phyloP scores from a whole-genome alignment of 2,113 vertebrate species.

The Pimephales promelas region DNA sequence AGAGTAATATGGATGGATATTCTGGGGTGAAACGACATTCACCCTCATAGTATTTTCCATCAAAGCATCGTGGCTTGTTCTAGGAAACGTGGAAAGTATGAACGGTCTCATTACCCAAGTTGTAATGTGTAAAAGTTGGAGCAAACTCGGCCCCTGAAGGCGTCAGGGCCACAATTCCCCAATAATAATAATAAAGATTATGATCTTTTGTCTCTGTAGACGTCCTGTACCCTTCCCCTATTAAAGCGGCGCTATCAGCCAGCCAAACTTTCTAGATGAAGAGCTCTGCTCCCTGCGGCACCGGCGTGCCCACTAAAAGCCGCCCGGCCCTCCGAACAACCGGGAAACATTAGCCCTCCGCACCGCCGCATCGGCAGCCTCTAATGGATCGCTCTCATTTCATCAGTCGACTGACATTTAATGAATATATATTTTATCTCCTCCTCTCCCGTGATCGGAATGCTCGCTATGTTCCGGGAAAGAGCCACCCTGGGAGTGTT shows the following conservation, averaged over 20 bases:
- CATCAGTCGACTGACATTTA: constrained; percentile 85
- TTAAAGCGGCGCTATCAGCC: constrained; percentile 62
- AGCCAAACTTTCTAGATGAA: constrained; percentile 61
- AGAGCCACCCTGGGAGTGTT: constrained; percentile 81
- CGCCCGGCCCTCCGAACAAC: constrained; percentile 72
- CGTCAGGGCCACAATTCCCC: constrained; percentile 8
- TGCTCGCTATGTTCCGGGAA: constrained; percentile 82
- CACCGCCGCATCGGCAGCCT: constrained; percentile 70
- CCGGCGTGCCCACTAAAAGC: constrained; percentile 74
- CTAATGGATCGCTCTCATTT: constrained; percentile 86
- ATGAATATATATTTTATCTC: constrained; percentile 89
- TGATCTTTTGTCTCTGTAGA: constrained; percentile 50
- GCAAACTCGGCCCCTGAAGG: not conserved
- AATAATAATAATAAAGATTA: constrained; percentile 34
- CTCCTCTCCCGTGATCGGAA: constrained; percentile 82
- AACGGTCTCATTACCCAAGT: constrained; percentile 11
- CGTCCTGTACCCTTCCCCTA: constrained; percentile 47
- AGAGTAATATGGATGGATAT: not conserved
- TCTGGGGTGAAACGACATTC: not conserved
- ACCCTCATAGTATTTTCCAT: too few relatives aligned
- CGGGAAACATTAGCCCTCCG: constrained; percentile 78
- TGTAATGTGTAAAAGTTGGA: constrained; percentile 8
- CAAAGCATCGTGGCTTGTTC: not conserved
- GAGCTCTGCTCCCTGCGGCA: constrained; percentile 70
- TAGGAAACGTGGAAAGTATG: not conserved